Percentiles rank a stretch among this genome's conserved stretches.
These are phyloP conservation scores for Amiota communis DNA, from an alignment of 2,888 invertebrate species.

Conservation along the genomic window DNA sequence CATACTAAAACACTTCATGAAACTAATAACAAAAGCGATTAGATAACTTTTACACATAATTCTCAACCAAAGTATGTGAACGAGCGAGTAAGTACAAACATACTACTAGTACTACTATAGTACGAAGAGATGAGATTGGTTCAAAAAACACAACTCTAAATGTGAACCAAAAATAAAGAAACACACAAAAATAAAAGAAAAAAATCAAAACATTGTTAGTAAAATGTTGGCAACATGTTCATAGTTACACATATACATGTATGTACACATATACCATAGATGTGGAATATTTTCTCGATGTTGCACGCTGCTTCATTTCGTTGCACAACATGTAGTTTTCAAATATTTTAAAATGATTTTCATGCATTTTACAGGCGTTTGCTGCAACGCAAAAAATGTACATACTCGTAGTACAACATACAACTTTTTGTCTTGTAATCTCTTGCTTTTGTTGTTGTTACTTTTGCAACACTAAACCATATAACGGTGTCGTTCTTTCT, in stretches of 20 bases:
- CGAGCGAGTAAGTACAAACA: neutral
- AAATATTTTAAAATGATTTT: conserved; percentile 35
- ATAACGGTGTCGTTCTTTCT: neutral
- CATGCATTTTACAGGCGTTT: conserved; percentile 26
- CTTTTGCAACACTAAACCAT: neutral
- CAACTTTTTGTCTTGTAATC: conserved; percentile 26
- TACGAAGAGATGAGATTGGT: neutral
- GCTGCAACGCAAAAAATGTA: conserved; percentile 4
- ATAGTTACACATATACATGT: neutral
- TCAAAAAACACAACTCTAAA: neutral
- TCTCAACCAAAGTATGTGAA: conserved; percentile 8
- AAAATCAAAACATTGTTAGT: conserved; percentile 23
- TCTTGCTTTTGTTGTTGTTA: neutral
- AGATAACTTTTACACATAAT: conserved; percentile 33
- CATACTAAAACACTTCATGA: conserved; percentile 17
- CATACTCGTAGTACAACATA: too few relatives aligned
- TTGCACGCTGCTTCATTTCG: conserved; percentile 14
- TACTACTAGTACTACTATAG: neutral
- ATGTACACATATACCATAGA: neutral
- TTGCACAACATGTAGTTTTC: conserved; percentile 29
- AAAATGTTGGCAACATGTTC: conserved; percentile 25
- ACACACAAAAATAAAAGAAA: neutral
- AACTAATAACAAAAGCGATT: conserved; percentile 35
- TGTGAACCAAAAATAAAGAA: neutral
- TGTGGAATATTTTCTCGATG: neutral